These are phyloP conservation scores for Dendrolimus houi DNA, from an alignment of 2,888 invertebrate genomes.

Conservation along the genomic window DNA sequence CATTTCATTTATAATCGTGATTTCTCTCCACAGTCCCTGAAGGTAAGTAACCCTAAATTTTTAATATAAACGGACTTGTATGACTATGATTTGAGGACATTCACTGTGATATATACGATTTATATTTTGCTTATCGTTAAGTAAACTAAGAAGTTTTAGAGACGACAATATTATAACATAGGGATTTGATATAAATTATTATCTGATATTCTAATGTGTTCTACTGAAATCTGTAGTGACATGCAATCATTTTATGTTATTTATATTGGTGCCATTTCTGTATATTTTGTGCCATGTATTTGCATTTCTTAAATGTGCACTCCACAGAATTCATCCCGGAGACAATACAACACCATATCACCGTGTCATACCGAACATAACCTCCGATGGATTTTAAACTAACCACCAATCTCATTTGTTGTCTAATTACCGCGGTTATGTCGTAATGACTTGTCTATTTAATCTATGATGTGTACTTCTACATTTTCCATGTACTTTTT, in stretches of 20 bases:
- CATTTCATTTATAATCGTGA: conserved; percentile 71
- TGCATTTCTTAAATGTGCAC: conserved; percentile 37
- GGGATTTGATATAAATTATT: too few relatives aligned
- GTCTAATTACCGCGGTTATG: background rate
- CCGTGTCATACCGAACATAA: background rate
- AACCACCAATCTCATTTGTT: background rate
- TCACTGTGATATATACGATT: background rate
- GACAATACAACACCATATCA: conserved; percentile 17
- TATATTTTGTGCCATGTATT: conserved; percentile 2
- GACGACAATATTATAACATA: too few relatives aligned
- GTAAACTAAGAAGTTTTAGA: too few relatives aligned
- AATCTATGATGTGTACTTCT: background rate
- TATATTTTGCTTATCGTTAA: background rate
- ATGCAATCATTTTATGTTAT: conserved; percentile 5
- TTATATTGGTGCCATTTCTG: conserved; percentile 9
- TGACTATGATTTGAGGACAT: background rate
- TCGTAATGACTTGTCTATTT: background rate
- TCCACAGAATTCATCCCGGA: conserved; percentile 30
- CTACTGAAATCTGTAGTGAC: conserved; percentile 1
- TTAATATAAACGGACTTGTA: conserved; percentile 1
- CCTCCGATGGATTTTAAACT: background rate
- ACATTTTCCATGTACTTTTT: background rate
- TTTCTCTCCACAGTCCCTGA: conserved; percentile 63
- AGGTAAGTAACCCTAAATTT: conserved; percentile 60
- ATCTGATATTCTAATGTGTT: too few relatives aligned